Evolutionary conservation across 1,140 invertebrate genomes (phyloP), one percentile per base, ranked within the genome.

Genomic region (Diprion similis): DNA sequence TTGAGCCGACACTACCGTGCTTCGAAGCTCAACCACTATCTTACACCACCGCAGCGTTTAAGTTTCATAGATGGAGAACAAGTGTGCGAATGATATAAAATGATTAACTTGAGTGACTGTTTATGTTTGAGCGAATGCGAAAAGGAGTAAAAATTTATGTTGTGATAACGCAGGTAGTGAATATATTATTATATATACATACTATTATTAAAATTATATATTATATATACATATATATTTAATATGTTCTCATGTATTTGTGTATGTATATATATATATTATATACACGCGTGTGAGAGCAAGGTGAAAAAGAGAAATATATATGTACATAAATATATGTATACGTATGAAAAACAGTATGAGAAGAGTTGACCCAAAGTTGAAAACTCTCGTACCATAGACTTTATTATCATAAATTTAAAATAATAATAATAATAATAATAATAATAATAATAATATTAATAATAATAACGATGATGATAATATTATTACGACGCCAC

Each of bases 321-420:
- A 59, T 13, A 59, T 15, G n/a, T 15, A 17, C 11, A 59, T 13
- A 59, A 59, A 59, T 73, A 77, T 77, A 76, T 74, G 78, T 78
- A 75, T 77, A 80, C 77, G 79, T 71, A 78, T 73, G 74, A 74
- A 77, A 78, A 75, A 77, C 76, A 51, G 79, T 85, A 85, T 84
- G 83, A 83, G 79, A 81, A 66, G 81, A 78, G 83, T 85, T 84
- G 79, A 83, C 81, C 78, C 70, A 75, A 81, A 82, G 79, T 84
- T 85, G 24, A 77, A 77, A 84, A 82, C 82, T 85, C 85, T 86
- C 84, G 79, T 85, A 84, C 68, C 59, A 84, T 82, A 84, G 81
- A 85, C 82, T 86, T 86, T 85, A 86, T 85, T 84, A 85, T 83
- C 81, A 83, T 82, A 79, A 85, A 85, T 83, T 85, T 81, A 81